phyloP scores from a whole-genome alignment of 30 jellyfish, hydroid and myxozoan species.

The Chrysaora quinquecirrha region DNA sequence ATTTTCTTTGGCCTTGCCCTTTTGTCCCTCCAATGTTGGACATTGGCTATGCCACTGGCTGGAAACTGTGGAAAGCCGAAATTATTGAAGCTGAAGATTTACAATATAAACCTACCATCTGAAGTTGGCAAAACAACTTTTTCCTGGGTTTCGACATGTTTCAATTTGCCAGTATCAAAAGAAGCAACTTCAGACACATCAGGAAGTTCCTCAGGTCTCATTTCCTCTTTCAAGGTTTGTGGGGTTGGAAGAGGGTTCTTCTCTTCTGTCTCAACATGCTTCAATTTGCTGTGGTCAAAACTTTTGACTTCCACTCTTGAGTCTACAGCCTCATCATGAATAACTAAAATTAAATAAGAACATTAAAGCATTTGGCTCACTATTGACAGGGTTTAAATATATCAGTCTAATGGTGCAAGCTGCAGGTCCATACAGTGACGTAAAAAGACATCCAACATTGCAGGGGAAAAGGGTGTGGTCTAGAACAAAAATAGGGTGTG shows the following conservation, averaged over 20 bases:
- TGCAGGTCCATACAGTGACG: no score
- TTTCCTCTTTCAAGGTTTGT: constrained; percentile 69
- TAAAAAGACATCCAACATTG: no score
- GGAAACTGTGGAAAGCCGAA: no score
- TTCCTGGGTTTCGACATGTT: constrained; percentile 83
- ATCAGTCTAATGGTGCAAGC: no score
- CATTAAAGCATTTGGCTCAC: no score
- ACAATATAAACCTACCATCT: constrained; percentile 51
- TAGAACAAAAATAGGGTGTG: no score
- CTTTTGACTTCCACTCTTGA: constrained; percentile 89
- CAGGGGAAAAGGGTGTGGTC: no score
- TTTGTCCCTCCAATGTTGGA: no score
- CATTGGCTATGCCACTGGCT: no score
- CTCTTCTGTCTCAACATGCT: constrained; percentile 94
- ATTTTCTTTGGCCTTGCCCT: no score
- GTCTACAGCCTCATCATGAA: constrained; percentile 81
- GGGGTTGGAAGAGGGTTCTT: constrained; percentile 94
- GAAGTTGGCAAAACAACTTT: constrained; percentile 80
- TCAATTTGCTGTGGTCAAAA: constrained; percentile 82
- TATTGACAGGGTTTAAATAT: no score
- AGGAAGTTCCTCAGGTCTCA: constrained; percentile 82
- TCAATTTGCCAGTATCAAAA: constrained; percentile 64
- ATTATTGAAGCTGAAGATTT: no score
- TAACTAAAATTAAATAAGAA: constrained; percentile 62
- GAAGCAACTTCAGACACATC: constrained; percentile 85